A percentile compares a stretch with the other conserved stretches of the same genome.
phyloP scores from a whole-genome alignment of 2,113 vertebrate genomes.

The Hoplias malabaricus region DNA sequence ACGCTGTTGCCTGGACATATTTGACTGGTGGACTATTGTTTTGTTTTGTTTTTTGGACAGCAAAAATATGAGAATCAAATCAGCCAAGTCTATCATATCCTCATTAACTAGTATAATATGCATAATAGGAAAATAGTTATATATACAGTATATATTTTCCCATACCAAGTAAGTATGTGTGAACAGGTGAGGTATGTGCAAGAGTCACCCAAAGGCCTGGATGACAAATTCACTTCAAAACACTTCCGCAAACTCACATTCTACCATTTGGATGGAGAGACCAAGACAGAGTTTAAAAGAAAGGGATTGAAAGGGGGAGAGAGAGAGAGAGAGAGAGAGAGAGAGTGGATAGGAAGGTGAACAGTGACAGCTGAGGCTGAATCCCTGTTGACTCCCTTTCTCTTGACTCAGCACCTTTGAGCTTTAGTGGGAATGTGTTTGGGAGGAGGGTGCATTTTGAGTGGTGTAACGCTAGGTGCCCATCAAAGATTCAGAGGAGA shows the following conservation, averaged over 20 bases:
- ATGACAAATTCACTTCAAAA: neutral
- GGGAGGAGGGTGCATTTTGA: neutral
- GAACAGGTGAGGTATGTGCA: too few species aligned
- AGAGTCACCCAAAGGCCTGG: neutral
- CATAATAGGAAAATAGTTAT: too few species aligned
- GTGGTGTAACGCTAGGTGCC: constrained; percentile 18
- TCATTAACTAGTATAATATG: too few species aligned
- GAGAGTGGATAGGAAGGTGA: neutral
- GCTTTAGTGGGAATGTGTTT: constrained; percentile 16
- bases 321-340: neutral
- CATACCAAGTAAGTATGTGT: too few species aligned
- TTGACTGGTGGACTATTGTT: too few species aligned
- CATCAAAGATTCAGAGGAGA: constrained; percentile 25
- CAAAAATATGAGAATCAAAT: too few species aligned
- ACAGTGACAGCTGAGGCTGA: neutral
- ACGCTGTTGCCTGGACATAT: too few species aligned
- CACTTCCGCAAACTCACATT: neutral
- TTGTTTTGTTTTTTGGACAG: too few species aligned
- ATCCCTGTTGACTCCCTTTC: neutral
- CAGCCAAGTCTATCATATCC: too few species aligned
- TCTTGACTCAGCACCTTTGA: constrained; percentile 36
- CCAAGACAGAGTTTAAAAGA: neutral
- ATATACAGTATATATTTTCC: too few species aligned
- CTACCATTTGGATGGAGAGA: neutral
- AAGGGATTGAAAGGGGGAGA: neutral